Base-by-base conservation (phyloP, 2,888 invertebrate genomes). In the Chrysodeixis includens region DNA sequence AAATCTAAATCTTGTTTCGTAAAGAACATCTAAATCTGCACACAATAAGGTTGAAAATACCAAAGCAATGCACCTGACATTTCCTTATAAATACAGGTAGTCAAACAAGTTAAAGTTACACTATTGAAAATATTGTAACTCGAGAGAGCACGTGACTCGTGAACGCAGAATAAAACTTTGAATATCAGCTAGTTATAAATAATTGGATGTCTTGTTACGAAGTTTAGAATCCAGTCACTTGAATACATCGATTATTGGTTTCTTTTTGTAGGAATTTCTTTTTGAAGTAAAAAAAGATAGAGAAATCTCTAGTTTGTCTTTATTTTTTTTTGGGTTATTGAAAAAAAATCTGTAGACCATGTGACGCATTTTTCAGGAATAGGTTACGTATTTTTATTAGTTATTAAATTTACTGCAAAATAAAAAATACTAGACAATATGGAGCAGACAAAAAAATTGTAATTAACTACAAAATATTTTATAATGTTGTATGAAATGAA, bases 141-240 rank as follows among this genome's bases (percentile, higher is more conserved):
- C 9, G 0, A 18, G 12, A 35, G 51, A 46, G 54, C 6, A 58
- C 32, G 12, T 35, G 0, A 30, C 6, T 55, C 32, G 12, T 35
- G 0, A 30, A 73, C 18, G 54, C 26, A 26, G 26, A 55, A 56
- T 66, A 14, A 62, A 71, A 71, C 74, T 68, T 57, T 20, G 22
- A 22, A 40, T 22, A 14, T 55, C 65, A 72, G 22, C 46, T 22
- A 57, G 57, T 65, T 67, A 61, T 56, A 67, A 71, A 62, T 74
- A 74, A 76, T 76, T 74, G 72, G 76, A 62, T 67, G 64, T 44
- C 76, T 71, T 64, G 64, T 71, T 68, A 58, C 16, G 5, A 16
- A 46, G 30, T 14, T 57, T 46, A 20, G 20, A 20, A 49, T 10
- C 18, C 40, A 20, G 46, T 49, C 46, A 49, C 46, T 49, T 49